Percentiles rank a stretch among this genome's conserved stretches.
Conservation (phyloP, 2,797 vertebrate genomes). For the Chloroceryle inda region DNA sequence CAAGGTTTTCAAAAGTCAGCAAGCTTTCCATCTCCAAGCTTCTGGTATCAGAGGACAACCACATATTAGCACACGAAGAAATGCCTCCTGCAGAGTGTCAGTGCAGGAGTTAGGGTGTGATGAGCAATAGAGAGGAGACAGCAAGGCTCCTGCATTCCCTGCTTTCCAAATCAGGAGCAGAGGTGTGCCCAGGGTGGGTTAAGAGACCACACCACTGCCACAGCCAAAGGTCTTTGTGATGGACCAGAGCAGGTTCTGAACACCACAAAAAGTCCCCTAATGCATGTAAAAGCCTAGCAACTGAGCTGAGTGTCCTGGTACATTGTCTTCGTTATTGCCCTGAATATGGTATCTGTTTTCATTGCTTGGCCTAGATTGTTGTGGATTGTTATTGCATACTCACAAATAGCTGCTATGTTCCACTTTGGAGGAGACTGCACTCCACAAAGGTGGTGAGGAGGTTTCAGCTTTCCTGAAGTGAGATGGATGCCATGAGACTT, state of each 20-base stretch:
- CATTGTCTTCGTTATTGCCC: neutral
- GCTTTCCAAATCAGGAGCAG: neutral
- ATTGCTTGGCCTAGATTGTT: slow-evolving; percentile 25
- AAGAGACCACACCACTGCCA: neutral
- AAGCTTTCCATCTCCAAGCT: neutral
- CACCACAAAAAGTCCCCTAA: neutral
- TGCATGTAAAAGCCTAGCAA: neutral
- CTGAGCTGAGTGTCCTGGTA: neutral
- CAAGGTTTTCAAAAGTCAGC: neutral
- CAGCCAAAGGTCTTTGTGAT: neutral
- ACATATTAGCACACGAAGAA: neutral
- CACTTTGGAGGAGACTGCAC: slow-evolving; percentile 5
- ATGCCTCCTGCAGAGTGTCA: neutral
- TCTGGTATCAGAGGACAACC: neutral
- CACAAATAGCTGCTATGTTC: slow-evolving; percentile 51
- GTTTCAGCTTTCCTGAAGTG: slow-evolving; percentile 16
- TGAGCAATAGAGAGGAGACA: neutral
- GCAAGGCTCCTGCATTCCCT: neutral
- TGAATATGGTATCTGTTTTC: slow-evolving; percentile 6
- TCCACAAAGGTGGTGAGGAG: neutral
- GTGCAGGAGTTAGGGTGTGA: neutral
- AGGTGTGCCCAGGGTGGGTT: neutral
- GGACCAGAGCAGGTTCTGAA: neutral
- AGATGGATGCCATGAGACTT: slow-evolving; percentile 36
- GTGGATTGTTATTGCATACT: slow-evolving; percentile 2